Percentiles rank a stretch among this genome's conserved stretches.
Conservation (phyloP, 2,888 invertebrate species). For the Clanis bilineata region DNA sequence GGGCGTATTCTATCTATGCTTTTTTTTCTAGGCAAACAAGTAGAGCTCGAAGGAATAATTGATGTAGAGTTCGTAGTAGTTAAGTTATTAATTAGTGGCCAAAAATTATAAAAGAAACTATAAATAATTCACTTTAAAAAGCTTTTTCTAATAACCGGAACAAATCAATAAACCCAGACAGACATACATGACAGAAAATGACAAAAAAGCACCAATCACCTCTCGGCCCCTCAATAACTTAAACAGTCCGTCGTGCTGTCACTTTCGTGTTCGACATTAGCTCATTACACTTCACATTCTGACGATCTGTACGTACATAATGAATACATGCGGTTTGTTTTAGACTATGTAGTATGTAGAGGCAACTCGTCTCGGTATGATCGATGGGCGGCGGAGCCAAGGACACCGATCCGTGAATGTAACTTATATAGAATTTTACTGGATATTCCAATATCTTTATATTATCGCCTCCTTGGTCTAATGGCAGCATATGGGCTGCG, state of each 20-base stretch:
- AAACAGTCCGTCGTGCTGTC: not conserved
- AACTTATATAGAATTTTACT: conserved; percentile 21
- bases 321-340: conserved; percentile 30
- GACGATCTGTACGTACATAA: conserved; percentile 11
- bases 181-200: not conserved
- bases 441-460: not conserved
- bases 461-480: too few species aligned
- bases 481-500: too few species aligned
- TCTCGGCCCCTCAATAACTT: not conserved
- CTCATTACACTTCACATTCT: conserved; percentile 3
- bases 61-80: too few species aligned
- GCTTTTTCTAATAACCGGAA: not conserved
- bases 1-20: too few species aligned
- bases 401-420: conserved; percentile 55
- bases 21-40: too few species aligned
- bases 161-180: not conserved
- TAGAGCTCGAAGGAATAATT: too few species aligned
- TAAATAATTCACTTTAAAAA: not conserved
- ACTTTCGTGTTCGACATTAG: not conserved
- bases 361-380: conserved; percentile 44
- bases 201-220: not conserved
- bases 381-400: conserved; percentile 53
- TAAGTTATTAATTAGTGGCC: too few species aligned
- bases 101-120: too few species aligned
- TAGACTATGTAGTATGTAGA: conserved; percentile 33